Base-by-base conservation (phyloP, 2,888 invertebrate genomes). In the Pandemis cinnamomeana region DNA sequence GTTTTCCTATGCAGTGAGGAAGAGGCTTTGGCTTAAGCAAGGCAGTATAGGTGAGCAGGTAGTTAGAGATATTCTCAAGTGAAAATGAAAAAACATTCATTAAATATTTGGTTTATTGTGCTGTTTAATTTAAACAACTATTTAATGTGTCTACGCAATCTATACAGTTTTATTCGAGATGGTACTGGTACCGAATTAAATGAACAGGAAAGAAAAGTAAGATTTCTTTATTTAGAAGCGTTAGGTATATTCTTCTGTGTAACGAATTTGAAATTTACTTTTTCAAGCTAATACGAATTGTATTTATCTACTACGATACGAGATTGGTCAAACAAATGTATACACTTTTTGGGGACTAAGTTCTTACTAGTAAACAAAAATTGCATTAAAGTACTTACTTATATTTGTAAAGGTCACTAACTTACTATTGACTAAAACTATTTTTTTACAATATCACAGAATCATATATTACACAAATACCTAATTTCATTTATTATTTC, bases 21-120 rank as follows among this genome's bases (percentile, higher is more conserved):
- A 0, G 27, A 36, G 27, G 27, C 27, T 36, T 0, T 36, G 27
- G 27, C 27, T 4, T 4, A 4, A 36, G 4, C 27, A 36, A 2
- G 27, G 27, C 27, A 2, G 27, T 2, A 36, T 36, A 36, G 4
- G 2, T 36, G 27, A 36, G 27, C 27, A 0, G 51, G 51, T 51
- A n/a, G 46, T 46, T 5, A 46, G 11, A 11, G 11, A 51, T 51
- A 51, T 5, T n/a, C 51, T 36, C 27, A 36, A 36, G 27, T 36
- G 0, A 61, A 67, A 72, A 41, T 27, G n/a, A 74, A 71, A 55
- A 44, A 15, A 36, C 10, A 5, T n/a, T 7, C 10, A 51, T 66
- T 71, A 41, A 66, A 74, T 86, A 89, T 91, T 91, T 91, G 91
- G 90, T 91, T 91, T 91, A 91, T 88, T 91, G 91, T 91, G 90